phyloP scores from a whole-genome alignment of 2,888 invertebrate species.

The Netelia fuscicornis region DNA sequence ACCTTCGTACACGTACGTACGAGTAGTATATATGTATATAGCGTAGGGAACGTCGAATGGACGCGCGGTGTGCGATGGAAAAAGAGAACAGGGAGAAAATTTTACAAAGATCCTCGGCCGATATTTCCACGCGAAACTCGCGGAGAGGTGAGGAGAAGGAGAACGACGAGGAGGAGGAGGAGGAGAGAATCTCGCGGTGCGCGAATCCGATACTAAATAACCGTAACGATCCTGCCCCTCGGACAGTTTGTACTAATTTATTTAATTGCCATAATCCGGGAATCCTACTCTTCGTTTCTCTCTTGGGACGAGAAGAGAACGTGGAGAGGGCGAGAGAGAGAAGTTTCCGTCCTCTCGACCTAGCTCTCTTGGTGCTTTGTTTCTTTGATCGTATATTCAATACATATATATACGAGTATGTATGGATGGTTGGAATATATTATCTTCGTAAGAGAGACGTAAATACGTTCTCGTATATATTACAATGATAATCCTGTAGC shows the following conservation, averaged over 20 bases:
- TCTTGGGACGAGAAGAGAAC: neutral
- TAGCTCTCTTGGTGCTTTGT: slow-evolving; percentile 53
- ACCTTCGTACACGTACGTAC: neutral
- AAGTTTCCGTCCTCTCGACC: slow-evolving; percentile 7
- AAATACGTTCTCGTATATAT: neutral
- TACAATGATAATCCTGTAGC: slow-evolving; percentile 34
- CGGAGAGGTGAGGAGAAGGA: neutral
- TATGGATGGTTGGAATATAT: neutral
- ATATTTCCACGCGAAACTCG: slow-evolving; percentile 58
- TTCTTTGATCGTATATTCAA: slow-evolving; percentile 16
- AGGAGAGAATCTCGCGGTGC: slow-evolving; percentile 50
- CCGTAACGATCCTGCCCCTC: slow-evolving; percentile 68
- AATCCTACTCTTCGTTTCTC: slow-evolving; percentile 21
- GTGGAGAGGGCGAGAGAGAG: neutral
- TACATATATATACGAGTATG: neutral
- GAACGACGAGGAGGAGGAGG: neutral
- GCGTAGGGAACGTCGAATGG: slow-evolving; percentile 47
- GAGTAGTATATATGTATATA: neutral
- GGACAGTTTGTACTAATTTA: slow-evolving; percentile 70
- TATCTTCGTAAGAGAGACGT: neutral
- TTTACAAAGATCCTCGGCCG: slow-evolving; percentile 66
- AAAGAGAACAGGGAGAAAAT: slow-evolving; percentile 64
- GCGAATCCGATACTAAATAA: slow-evolving; percentile 68
- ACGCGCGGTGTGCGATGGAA: slow-evolving; percentile 42
- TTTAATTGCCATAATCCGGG: slow-evolving; percentile 69